Conservation (phyloP, 1,140 invertebrate genomes). For the Chelonus insularis region DNA sequence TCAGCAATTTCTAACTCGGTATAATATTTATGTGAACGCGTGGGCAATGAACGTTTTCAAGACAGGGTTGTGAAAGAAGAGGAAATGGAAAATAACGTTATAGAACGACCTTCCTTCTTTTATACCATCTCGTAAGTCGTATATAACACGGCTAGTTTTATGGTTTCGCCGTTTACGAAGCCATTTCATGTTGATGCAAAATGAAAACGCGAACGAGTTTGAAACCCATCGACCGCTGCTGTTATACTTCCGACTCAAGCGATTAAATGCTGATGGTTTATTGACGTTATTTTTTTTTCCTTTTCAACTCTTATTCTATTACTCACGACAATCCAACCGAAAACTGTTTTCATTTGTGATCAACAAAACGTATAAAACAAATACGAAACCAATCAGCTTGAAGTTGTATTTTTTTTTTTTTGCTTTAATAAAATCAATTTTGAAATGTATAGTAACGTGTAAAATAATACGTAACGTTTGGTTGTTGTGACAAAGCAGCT, state of each 20-base stretch:
- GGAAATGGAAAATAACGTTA: background rate
- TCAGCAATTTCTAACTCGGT: background rate
- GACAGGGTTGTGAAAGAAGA: background rate
- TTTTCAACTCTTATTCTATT: background rate
- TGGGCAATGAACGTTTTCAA: background rate
- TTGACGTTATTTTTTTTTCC: background rate
- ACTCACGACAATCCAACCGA: too few species aligned
- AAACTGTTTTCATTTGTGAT: too few species aligned
- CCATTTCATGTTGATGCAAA: background rate
- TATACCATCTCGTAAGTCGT: slow-evolving; percentile 32
- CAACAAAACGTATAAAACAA: too few species aligned
- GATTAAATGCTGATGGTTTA: slow-evolving; percentile 12
- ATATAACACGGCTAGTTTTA: slow-evolving; percentile 29
- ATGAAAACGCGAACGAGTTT: slow-evolving; percentile 2
- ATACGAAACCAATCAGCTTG: slow-evolving; percentile 13
- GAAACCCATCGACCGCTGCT: background rate
- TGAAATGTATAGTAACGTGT: background rate
- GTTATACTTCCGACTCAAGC: slow-evolving; percentile 1
- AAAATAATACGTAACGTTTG: too few species aligned
- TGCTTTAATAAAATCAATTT: background rate
- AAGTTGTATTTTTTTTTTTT: background rate
- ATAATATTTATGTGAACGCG: background rate
- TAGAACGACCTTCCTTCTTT: slow-evolving; percentile 35
- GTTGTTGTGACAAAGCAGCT: too few species aligned
- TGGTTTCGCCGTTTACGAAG: slow-evolving; percentile 2